Evolutionary conservation across 2,113 vertebrate species (phyloP).

Genomic region (Holacanthus passer): DNA sequence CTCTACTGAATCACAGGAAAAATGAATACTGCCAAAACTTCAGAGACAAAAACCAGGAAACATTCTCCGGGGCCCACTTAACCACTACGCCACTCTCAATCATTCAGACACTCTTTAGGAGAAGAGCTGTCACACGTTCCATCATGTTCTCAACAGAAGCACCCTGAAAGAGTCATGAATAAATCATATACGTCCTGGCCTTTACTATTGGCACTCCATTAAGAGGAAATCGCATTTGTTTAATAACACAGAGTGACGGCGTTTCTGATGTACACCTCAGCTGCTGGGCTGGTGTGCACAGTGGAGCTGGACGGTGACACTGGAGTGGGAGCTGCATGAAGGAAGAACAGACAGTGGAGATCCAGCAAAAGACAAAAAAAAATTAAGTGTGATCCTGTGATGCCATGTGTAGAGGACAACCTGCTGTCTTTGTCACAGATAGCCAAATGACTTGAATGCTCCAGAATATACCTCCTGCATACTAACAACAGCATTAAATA

Average conservation of each 20-base stretch:
- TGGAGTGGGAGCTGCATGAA: neutral
- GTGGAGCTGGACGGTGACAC: constrained; percentile 31
- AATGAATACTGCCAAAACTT: constrained; percentile 51
- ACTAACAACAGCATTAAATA: constrained; percentile 56
- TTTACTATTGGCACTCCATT: constrained; percentile 61
- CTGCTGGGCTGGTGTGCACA: neutral
- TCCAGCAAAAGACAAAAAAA: constrained; percentile 5
- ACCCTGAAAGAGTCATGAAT: constrained; percentile 77
- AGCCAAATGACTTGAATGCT: constrained; percentile 29
- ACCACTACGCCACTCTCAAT: constrained; percentile 61
- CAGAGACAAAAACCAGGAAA: constrained; percentile 62
- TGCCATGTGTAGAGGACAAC: constrained; percentile 31
- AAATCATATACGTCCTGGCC: constrained; percentile 70
- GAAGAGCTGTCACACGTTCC: constrained; percentile 73
- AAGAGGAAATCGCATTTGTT: constrained; percentile 62
- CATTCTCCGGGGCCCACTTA: constrained; percentile 69
- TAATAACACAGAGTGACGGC: constrained; percentile 57
- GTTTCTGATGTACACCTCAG: constrained; percentile 60
- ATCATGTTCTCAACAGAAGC: constrained; percentile 78
- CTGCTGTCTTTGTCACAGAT: constrained; percentile 30
- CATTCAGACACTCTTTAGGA: constrained; percentile 65
- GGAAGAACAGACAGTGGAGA: constrained; percentile 21
- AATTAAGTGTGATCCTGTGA: constrained; percentile 26
- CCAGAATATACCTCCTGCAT: constrained; percentile 39
- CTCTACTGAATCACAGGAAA: constrained; percentile 32